These are phyloP conservation scores for Papilio protenor DNA, from an alignment of 2,888 invertebrate genomes.

Conservation along the genomic window DNA sequence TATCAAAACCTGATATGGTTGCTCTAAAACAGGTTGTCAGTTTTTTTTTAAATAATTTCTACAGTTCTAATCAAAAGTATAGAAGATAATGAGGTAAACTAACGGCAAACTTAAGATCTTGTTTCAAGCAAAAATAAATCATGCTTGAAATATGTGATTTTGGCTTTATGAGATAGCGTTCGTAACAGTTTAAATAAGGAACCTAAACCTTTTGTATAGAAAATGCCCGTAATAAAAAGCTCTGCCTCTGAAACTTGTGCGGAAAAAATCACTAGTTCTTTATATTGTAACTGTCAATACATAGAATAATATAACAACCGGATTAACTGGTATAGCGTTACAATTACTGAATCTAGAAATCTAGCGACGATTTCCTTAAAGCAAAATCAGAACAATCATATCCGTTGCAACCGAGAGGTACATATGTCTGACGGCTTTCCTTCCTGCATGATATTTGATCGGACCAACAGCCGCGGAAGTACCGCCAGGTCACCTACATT, in stretches of 20 bases:
- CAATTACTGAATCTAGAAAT: too few relatives aligned
- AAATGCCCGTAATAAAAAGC: too few relatives aligned
- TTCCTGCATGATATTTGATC: conserved; percentile 51
- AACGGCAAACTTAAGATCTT: background rate
- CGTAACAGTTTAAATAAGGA: background rate
- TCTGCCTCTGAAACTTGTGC: too few relatives aligned
- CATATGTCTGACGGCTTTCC: conserved; percentile 55
- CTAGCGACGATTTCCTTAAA: background rate
- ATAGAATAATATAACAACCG: too few relatives aligned
- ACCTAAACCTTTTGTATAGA: background rate
- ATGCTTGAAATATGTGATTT: background rate
- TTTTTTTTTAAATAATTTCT: background rate
- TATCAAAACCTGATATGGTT: background rate
- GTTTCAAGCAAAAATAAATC: background rate
- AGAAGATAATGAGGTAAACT: background rate
- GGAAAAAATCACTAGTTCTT: too few relatives aligned
- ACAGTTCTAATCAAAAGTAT: background rate
- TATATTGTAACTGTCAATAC: too few relatives aligned
- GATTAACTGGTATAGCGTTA: too few relatives aligned
- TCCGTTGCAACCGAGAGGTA: background rate
- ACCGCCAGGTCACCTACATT: conserved; percentile 25
- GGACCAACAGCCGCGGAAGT: conserved; percentile 32
- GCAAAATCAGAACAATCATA: conserved; percentile 13
- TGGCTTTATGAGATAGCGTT: background rate
- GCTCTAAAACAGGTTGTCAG: background rate